Evolutionary conservation across 2,113 vertebrate genomes (phyloP).

Genomic region (Barnardius zonarius): DNA sequence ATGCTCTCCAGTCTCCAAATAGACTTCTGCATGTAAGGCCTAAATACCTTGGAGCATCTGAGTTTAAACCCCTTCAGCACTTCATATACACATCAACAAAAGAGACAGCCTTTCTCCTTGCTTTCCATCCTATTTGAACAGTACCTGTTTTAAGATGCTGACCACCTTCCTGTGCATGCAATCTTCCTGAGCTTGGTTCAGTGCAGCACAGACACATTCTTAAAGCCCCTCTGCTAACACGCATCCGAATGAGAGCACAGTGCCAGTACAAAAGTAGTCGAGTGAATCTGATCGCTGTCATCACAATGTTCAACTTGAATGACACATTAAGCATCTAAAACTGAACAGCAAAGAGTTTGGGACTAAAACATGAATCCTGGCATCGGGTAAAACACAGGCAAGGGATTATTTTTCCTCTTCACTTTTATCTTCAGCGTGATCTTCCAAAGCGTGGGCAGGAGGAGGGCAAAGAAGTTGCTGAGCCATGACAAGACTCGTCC

Average conservation of each 20-base stretch:
- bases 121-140: not conserved
- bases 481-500: not conserved
- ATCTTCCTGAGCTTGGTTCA: not conserved
- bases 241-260: not conserved
- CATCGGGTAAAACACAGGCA: not conserved
- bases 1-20: not conserved
- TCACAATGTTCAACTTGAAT: slow-evolving; percentile 7
- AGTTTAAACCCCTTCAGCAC: not conserved
- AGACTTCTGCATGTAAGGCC: not conserved
- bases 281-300: slow-evolving; percentile 44
- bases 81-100: not conserved
- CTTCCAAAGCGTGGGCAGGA: not conserved
- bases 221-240: not conserved
- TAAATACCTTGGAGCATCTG: not conserved
- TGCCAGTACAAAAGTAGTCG: not conserved
- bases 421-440: not conserved
- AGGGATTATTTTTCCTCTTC: not conserved
- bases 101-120: not conserved
- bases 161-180: not conserved
- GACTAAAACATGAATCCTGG: not conserved
- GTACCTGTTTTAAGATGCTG: not conserved
- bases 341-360: not conserved
- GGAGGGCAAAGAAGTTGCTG: not conserved
- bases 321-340: slow-evolving; percentile 24
- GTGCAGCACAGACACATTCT: not conserved